These are phyloP conservation scores for Lampris megalopsis DNA, from an alignment of 2,113 vertebrate genomes.

Conservation along the genomic window DNA sequence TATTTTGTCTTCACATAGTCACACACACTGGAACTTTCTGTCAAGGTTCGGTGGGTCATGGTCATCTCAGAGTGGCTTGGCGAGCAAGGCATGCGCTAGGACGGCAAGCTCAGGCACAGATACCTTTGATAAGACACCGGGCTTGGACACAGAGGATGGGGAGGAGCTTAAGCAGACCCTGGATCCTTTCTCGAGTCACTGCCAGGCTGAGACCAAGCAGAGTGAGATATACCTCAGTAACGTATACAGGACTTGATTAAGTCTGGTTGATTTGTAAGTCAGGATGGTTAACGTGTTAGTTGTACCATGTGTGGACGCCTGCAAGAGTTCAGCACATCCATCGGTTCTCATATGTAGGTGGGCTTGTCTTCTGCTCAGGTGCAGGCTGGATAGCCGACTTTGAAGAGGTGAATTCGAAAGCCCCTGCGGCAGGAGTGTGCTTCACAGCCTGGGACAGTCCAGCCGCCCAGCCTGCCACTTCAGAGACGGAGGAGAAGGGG, in stretches of 20 bases:
- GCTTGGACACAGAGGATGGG: constrained; percentile 75
- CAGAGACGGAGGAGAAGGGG: constrained; percentile 86
- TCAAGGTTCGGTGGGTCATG: constrained; percentile 89
- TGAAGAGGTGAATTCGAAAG: constrained; percentile 82
- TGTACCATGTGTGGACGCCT: too few species aligned
- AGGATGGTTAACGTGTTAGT: background rate
- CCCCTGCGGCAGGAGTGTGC: constrained; percentile 66
- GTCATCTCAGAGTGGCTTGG: constrained; percentile 79
- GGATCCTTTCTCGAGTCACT: constrained; percentile 68
- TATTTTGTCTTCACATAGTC: background rate
- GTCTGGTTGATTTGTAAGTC: background rate
- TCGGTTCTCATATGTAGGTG: too few species aligned
- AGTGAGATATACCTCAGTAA: constrained; percentile 49
- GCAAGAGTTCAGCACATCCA: too few species aligned
- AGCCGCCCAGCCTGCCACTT: constrained; percentile 56
- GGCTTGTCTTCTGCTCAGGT: constrained; percentile 62
- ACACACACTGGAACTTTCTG: constrained; percentile 1
- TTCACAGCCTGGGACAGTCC: constrained; percentile 85
- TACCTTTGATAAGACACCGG: constrained; percentile 61
- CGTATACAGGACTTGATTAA: background rate
- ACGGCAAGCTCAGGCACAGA: constrained; percentile 44
- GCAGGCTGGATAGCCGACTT: constrained; percentile 87
- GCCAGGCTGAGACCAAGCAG: constrained; percentile 41
- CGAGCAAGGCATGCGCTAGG: constrained; percentile 67
- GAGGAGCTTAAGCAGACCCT: constrained; percentile 66